Percentiles rank a stretch among this genome's conserved stretches.
These are phyloP conservation scores for Lophochroa leadbeateri DNA, from an alignment of 2,113 vertebrate species.

Conservation along the genomic window DNA sequence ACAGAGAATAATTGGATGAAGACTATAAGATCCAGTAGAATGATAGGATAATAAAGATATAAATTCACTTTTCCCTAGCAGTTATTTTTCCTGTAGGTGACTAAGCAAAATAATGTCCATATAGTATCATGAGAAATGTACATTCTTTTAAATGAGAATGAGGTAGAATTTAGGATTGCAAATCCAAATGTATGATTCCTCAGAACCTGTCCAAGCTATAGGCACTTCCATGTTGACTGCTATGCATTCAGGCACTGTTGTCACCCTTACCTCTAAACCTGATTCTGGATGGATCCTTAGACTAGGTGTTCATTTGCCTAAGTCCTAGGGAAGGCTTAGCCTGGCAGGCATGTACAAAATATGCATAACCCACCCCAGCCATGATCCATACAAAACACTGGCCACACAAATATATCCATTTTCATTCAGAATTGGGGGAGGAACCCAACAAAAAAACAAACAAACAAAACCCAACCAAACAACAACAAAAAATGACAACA, in stretches of 20 bases:
- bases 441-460: not conserved
- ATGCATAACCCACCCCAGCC: not conserved
- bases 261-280: not conserved
- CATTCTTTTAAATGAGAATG: not conserved
- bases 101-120: not conserved
- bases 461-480: not conserved
- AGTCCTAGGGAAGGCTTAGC: not conserved
- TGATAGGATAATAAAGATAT: not conserved
- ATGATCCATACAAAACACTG: not conserved
- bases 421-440: not conserved
- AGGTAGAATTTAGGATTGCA: not conserved
- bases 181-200: accelerated
- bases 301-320: not conserved
- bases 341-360: not conserved
- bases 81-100: not conserved
- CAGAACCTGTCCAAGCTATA: not conserved
- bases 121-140: not conserved
- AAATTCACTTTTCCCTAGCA: not conserved
- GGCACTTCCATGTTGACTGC: not conserved
- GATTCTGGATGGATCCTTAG: not conserved
- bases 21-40: not conserved
- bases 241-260: not conserved
- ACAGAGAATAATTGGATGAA: not conserved
- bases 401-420: accelerated
- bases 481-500: not conserved